Conservation (phyloP, 2,888 invertebrate species). For the Platynereis dumerilii region DNA sequence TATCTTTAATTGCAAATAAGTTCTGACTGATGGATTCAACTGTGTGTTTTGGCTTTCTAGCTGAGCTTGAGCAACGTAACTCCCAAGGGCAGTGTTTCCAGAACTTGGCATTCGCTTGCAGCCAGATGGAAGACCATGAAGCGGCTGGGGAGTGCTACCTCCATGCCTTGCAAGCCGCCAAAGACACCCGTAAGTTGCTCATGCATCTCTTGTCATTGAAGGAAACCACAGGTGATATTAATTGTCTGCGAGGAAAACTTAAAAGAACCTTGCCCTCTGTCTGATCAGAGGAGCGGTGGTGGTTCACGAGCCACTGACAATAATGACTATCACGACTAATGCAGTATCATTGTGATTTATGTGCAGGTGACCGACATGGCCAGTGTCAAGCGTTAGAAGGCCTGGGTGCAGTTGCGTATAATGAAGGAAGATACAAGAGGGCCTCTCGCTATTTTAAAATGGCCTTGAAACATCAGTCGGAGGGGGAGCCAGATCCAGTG, state of each 20-base stretch:
- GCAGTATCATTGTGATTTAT: no score
- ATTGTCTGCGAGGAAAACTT: no score
- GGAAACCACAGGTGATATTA: conserved; percentile 31
- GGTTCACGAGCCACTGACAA: no score
- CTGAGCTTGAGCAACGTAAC: conserved; percentile 38
- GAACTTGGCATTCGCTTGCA: conserved; percentile 54
- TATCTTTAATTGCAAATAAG: no score
- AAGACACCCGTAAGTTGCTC: conserved; percentile 46
- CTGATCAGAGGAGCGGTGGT: no score
- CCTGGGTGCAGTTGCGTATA: conserved; percentile 37
- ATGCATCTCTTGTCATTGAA: no score
- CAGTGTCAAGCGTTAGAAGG: conserved; percentile 44
- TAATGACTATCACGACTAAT: no score
- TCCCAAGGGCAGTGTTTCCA: conserved; percentile 56
- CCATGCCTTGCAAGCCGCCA: conserved; percentile 53
- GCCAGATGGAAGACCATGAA: conserved; percentile 45
- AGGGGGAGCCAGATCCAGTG: not conserved
- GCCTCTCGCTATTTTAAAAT: conserved; percentile 32
- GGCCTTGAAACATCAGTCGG: conserved; percentile 22
- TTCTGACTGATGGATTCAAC: no score
- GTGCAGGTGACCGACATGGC: conserved; percentile 32
- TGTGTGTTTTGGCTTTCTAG: conserved; percentile 27
- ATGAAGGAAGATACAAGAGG: conserved; percentile 23
- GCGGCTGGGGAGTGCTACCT: conserved; percentile 48
- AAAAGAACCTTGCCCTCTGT: no score